phyloP scores from a whole-genome alignment of 1,140 invertebrate genomes.

The Penaeus japonicus region DNA sequence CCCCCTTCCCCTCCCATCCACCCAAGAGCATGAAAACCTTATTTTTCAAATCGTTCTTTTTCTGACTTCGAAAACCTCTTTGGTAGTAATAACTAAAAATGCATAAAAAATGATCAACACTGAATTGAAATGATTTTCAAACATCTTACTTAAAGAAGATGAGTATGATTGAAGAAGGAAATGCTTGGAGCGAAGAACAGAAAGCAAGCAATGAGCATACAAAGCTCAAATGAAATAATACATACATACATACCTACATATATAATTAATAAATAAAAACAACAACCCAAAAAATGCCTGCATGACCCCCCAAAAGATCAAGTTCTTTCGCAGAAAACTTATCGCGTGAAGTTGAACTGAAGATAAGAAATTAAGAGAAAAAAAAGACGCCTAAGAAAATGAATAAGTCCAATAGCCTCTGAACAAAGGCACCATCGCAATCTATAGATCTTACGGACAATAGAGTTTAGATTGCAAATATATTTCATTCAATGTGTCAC shows the following conservation, averaged over 20 bases:
- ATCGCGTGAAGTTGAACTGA: too few relatives aligned
- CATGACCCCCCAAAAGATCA: not conserved
- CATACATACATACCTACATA: too few relatives aligned
- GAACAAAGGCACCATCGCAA: not conserved
- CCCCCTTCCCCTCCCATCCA: not conserved
- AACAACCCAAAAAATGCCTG: not conserved
- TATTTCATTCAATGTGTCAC: not conserved
- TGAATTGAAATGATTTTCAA: too few relatives aligned
- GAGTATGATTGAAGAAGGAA: too few relatives aligned
- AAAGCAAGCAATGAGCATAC: too few relatives aligned
- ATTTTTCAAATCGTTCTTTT: too few relatives aligned
- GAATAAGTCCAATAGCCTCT: not conserved
- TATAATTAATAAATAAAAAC: not conserved
- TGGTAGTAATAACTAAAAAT: too few relatives aligned
- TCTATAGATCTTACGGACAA: not conserved
- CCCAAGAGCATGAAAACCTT: not conserved
- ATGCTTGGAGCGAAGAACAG: too few relatives aligned
- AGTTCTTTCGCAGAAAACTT: not conserved
- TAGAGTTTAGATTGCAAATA: slow-evolving; percentile 7
- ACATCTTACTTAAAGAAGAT: too few relatives aligned
- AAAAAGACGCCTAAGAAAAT: not conserved
- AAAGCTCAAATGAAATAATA: too few relatives aligned
- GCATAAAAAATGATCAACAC: too few relatives aligned
- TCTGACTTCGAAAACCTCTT: too few relatives aligned
- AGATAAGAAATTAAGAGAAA: not conserved